Evolutionary conservation across 2,797 vertebrate species (phyloP), one percentile per base, ranked within the genome.

Genomic region (Chromobotia macracanthus): DNA sequence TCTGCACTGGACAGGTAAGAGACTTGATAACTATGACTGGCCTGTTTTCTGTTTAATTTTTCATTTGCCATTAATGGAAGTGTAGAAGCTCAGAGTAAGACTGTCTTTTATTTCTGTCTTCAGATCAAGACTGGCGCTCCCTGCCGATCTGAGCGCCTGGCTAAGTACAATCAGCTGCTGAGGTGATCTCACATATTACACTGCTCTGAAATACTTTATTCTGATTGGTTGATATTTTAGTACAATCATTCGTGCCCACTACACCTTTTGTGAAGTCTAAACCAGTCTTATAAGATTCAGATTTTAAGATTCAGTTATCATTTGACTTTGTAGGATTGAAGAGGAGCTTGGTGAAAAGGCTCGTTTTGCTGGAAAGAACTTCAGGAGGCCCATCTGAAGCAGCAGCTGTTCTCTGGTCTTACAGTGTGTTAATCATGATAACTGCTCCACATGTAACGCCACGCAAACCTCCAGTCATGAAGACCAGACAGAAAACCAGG

Each of bases 81-180:
- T 50, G 0, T 63, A 56, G 7, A 10, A 13, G 16, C 15, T 18
- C 11, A 25, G 48, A 9, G 3, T 7, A 64, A 28, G 28, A 3
- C 23, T 75, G 8, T 19, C 1, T 11, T 12, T 55, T 12, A 63
- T 41, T 35, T 0, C 31, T n/a, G 85, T 79, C 21, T 81, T 77
- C 90, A 99, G 98, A 99, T 99, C 86, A 99, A 99, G 91, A 99
- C 98, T 0, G 98, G 98, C 23, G 98, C 97, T 35, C 98, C 98
- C 1, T 99, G 97, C 93, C 90, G 97, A 86, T 99, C 98, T 1
- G 98, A 99, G 92, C 96, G 98, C 56, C 89, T 99, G 90, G 97
- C 98, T 84, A 99, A 99, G 91, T 99, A 99, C 90, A 99, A 99
- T 90, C 98, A 98, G 91, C 88, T 99, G 88, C 95, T 99, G 84